These are phyloP conservation scores for Stictonetta naevosa DNA, from an alignment of 2,113 vertebrate species.

Conservation along the genomic window DNA sequence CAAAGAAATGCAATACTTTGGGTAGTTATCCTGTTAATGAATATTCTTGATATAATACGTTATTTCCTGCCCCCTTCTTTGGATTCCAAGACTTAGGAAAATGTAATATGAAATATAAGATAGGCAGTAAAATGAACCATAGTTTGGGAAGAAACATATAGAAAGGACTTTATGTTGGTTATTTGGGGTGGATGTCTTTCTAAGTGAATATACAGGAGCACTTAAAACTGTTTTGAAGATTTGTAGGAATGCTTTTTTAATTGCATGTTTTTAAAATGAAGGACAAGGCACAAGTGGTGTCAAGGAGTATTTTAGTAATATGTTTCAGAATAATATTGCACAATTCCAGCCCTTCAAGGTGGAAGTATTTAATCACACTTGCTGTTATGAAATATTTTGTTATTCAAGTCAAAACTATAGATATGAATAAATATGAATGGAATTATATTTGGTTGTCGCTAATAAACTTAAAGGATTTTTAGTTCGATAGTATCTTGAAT, in stretches of 20 bases:
- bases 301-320: conserved; percentile 6
- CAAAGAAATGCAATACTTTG: neutral
- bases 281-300: neutral
- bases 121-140: neutral
- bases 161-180: neutral
- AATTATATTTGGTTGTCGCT: neutral
- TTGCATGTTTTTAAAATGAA: neutral
- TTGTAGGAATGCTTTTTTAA: neutral
- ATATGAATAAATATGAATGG: conserved; percentile 9
- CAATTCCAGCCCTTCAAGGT: neutral
- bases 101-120: neutral
- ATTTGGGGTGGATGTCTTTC: neutral
- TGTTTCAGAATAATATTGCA: neutral
- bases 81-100: neutral
- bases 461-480: neutral
- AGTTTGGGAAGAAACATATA: neutral
- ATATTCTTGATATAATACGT: neutral
- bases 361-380: conserved; percentile 17
- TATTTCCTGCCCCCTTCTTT: neutral
- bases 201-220: neutral
- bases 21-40: neutral
- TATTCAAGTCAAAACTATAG: conserved; percentile 21
- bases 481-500: neutral
- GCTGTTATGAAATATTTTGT: conserved; percentile 28
- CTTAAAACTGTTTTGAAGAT: neutral